Conservation (phyloP, 2,888 invertebrate species). For the Chymomyza caudatula region DNA sequence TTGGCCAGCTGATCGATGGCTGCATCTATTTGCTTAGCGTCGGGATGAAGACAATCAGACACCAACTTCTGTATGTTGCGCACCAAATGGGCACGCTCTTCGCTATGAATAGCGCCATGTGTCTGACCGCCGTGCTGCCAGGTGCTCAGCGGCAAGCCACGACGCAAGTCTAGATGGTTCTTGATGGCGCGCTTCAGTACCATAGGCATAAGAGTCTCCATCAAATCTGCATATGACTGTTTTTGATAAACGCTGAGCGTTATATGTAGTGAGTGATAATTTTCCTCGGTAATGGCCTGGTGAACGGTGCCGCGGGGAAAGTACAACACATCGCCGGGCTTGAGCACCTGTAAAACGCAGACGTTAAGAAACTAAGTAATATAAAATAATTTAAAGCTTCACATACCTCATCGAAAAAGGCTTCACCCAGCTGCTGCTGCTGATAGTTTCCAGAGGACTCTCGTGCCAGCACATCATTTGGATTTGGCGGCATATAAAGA, state of each 20-base stretch:
- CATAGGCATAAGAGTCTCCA: slow-evolving; percentile 87
- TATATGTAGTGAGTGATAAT: slow-evolving; percentile 93
- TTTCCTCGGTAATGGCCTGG: slow-evolving; percentile 88
- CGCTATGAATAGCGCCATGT: slow-evolving; percentile 80
- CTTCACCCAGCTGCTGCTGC: slow-evolving; percentile 86
- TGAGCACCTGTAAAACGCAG: slow-evolving; percentile 79
- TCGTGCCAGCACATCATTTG: slow-evolving; percentile 86
- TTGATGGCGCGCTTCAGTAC: slow-evolving; percentile 86
- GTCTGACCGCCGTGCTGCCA: slow-evolving; percentile 88
- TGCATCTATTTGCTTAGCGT: slow-evolving; percentile 82
- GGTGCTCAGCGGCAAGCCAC: slow-evolving; percentile 89
- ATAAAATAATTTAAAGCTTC: not conserved
- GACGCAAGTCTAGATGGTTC: slow-evolving; percentile 84
- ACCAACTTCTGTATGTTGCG: slow-evolving; percentile 49
- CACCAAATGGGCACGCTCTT: slow-evolving; percentile 79
- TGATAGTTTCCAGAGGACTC: slow-evolving; percentile 89
- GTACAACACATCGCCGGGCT: slow-evolving; percentile 94
- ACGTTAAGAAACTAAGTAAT: not conserved
- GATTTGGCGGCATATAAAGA: slow-evolving; percentile 87
- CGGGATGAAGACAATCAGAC: slow-evolving; percentile 26
- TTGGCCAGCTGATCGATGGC: slow-evolving; percentile 93
- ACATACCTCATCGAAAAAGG: slow-evolving; percentile 83
- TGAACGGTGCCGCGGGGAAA: slow-evolving; percentile 94
- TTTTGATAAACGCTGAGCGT: slow-evolving; percentile 95
- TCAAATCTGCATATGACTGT: slow-evolving; percentile 92